Conservation (phyloP, 2,888 invertebrate genomes). For the Nycteola revayana region DNA sequence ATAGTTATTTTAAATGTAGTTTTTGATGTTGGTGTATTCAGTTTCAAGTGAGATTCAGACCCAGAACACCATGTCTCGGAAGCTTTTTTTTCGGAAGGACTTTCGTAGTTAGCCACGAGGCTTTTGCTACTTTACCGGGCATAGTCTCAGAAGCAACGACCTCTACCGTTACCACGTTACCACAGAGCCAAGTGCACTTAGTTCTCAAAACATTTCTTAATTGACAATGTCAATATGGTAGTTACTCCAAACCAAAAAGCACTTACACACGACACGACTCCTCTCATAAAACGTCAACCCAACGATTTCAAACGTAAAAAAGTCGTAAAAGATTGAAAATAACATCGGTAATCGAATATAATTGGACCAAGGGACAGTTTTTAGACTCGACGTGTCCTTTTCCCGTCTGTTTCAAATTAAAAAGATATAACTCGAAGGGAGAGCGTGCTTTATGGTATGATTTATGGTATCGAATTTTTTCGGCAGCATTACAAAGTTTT, state of each 20-base stretch:
- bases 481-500: slow-evolving; percentile 25
- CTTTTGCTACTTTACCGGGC: too few relatives aligned
- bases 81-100: too few relatives aligned
- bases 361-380: slow-evolving; percentile 43
- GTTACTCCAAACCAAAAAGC: not conserved
- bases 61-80: too few relatives aligned
- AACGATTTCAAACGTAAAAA: slow-evolving; percentile 31
- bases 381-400: slow-evolving; percentile 27
- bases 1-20: too few relatives aligned
- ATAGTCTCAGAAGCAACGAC: too few relatives aligned
- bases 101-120: too few relatives aligned
- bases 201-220: too few relatives aligned
- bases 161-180: too few relatives aligned
- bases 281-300: slow-evolving; percentile 25
- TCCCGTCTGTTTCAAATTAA: slow-evolving; percentile 62
- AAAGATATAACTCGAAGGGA: slow-evolving; percentile 45
- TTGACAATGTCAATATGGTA: slow-evolving; percentile 4
- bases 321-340: slow-evolving; percentile 34
- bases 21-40: too few relatives aligned
- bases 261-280: slow-evolving; percentile 4
- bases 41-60: too few relatives aligned
- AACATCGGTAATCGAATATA: slow-evolving; percentile 40
- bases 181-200: too few relatives aligned
- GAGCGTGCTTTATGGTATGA: slow-evolving; percentile 42
- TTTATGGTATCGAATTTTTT: slow-evolving; percentile 44